phyloP scores from a whole-genome alignment of 2,113 vertebrate genomes.

The Chloropsis cyanopogon region DNA sequence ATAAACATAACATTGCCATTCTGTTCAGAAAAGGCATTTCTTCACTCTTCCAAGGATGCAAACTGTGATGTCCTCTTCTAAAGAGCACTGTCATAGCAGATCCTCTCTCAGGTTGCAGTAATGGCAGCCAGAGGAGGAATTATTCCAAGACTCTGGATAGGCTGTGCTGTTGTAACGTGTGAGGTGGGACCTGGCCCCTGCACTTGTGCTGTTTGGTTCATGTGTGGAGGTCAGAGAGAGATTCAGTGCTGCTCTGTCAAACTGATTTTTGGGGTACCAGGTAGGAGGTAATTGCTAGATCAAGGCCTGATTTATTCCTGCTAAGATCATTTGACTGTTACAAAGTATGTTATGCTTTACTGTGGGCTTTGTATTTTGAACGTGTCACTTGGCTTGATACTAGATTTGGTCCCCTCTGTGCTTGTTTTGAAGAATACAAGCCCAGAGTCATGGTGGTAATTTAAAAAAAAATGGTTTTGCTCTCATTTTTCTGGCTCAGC shows the following conservation, averaged over 20 bases:
- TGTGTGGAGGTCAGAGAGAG: not conserved
- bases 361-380: not conserved
- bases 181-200: not conserved
- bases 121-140: not conserved
- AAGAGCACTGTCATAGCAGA: not conserved
- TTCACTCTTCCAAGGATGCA: not conserved
- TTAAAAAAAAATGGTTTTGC: not conserved
- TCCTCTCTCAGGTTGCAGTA: not conserved
- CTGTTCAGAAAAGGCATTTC: not conserved
- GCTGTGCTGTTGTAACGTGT: rapidly evolving
- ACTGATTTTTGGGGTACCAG: not conserved
- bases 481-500: not conserved
- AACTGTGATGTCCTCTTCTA: not conserved
- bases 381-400: rapidly evolving
- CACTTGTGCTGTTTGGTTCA: not conserved
- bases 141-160: not conserved
- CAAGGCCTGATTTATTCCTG: not conserved
- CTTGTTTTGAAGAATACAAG: not conserved
- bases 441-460: not conserved
- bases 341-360: not conserved
- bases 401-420: not conserved
- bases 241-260: not conserved
- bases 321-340: not conserved
- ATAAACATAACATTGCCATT: not conserved
- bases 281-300: not conserved